Evolutionary conservation across 1,140 invertebrate species (phyloP).

Genomic region (Drosophila nigromelanica): DNA sequence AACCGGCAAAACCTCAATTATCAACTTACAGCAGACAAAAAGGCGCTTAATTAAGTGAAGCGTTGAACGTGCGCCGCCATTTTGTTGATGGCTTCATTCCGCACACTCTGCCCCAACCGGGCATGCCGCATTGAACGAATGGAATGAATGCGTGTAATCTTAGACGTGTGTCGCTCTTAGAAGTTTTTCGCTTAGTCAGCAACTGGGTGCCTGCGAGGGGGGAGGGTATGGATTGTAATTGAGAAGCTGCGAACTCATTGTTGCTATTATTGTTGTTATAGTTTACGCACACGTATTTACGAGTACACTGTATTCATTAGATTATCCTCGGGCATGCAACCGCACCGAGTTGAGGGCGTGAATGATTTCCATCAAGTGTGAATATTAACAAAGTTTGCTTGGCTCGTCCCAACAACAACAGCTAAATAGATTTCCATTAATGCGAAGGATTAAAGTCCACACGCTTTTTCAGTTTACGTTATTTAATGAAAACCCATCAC

Average conservation of each 20-base stretch:
- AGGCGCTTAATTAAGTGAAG: slow-evolving; percentile 78
- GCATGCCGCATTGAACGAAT: slow-evolving; percentile 4
- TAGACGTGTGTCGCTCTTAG: slow-evolving; percentile 26
- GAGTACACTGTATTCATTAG: slow-evolving; percentile 8
- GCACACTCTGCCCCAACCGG: background rate
- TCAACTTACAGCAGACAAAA: slow-evolving; percentile 75
- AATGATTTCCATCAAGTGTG: slow-evolving; percentile 18
- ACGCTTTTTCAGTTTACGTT: background rate
- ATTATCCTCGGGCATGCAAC: slow-evolving; percentile 1
- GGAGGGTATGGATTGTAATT: no score
- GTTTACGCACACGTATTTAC: slow-evolving; percentile 16
- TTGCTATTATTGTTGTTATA: slow-evolving; percentile 28
- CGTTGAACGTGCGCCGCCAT: slow-evolving; percentile 66
- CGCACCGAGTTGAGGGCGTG: slow-evolving; percentile 4
- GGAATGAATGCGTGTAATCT: slow-evolving; percentile 32
- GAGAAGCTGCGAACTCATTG: slow-evolving; percentile 16
- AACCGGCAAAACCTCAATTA: slow-evolving; percentile 74
- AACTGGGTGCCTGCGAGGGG: slow-evolving; percentile 9
- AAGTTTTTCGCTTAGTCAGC: slow-evolving; percentile 45
- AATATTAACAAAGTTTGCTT: slow-evolving; percentile 6
- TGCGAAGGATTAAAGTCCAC: background rate
- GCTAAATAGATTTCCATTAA: background rate
- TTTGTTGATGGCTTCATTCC: slow-evolving; percentile 40
- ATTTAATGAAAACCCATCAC: background rate
- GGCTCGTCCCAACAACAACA: background rate